Base-by-base conservation (phyloP, 2,888 invertebrate species). In the Toxonevra muliebris region DNA sequence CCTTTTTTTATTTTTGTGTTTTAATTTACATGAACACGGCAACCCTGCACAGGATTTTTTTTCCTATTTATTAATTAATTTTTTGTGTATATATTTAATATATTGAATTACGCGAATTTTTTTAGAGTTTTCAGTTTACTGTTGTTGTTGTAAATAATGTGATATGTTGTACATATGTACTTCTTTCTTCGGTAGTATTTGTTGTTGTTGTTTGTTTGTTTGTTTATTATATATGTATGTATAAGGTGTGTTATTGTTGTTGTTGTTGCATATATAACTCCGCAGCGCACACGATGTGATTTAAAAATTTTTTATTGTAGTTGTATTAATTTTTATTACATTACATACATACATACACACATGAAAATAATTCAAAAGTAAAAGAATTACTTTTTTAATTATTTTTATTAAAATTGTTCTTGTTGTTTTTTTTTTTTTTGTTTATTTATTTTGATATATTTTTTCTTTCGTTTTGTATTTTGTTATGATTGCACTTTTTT, bases 311-410 rank as follows among this genome's bases (percentile, higher is more conserved):
- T 5, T 43, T 62, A 0, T 13, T 52, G 42, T 50, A 59, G 13
- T 58, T 61, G 60, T 69, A 55, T 30, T 61, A 63, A 50, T 69
- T 66, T 40, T 57, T 64, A 48, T 68, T 41, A 45, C n/a, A 19
- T 54, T 57, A 10, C 41, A n/a, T n/a, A n/a, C n/a, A n/a, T n/a
- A n/a, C n/a, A n/a, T n/a, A n/a, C n/a, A n/a, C n/a, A 57, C 52
- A 30, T 12, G 63, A 76, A 78, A 76, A 79, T 78, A 79, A 82
- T 77, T 76, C 80, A 79, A 77, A 81, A 81, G 77, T 76, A 74
- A 75, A 62, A 10, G 71, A 69, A 66, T 66, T 75, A 76, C 77
- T 81, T 78, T 78, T 76, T 79, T 76, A 78, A 79, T 81, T 82
- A 78, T 68, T 77, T 70, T 57, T 48, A 30, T 55, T 55, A 55